These are phyloP conservation scores for Caenorhabditis drosophilae DNA, from an alignment of 2,888 invertebrate species.

Conservation along the genomic window DNA sequence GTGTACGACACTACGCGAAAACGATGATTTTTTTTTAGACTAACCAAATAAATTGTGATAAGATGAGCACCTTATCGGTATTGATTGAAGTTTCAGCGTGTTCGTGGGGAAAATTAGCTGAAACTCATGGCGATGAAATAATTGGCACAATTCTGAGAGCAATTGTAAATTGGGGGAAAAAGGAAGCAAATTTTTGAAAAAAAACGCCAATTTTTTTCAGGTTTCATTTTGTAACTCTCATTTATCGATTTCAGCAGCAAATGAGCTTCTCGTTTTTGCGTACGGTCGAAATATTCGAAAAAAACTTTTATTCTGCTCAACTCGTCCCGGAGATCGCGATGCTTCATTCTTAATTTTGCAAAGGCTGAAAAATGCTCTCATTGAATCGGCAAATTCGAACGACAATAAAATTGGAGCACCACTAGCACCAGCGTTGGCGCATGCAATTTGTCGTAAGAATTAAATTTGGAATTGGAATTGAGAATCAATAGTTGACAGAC, in stretches of 20 bases:
- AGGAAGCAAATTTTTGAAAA: too few species aligned
- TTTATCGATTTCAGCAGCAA: slow-evolving; percentile 40
- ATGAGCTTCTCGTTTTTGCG: slow-evolving; percentile 42
- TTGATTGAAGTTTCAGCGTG: slow-evolving; percentile 41
- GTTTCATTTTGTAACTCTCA: slow-evolving; percentile 47
- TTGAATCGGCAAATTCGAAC: slow-evolving; percentile 8
- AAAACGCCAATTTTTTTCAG: slow-evolving; percentile 23
- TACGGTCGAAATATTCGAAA: slow-evolving; percentile 36
- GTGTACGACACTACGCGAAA: too few species aligned
- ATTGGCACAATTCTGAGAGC: slow-evolving; percentile 35
- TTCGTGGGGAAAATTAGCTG: slow-evolving; percentile 45
- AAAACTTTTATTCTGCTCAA: slow-evolving; percentile 43
- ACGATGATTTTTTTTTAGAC: too few species aligned
- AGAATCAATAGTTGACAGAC: slow-evolving; percentile 24
- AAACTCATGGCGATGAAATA: slow-evolving; percentile 28
- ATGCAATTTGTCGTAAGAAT: slow-evolving; percentile 47
- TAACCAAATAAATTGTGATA: too few species aligned
- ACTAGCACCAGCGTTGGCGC: slow-evolving; percentile 42
- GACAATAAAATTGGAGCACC: slow-evolving; percentile 21
- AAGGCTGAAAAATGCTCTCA: slow-evolving; percentile 17
- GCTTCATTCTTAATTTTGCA: slow-evolving; percentile 28
- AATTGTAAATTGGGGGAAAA: slow-evolving; percentile 14
- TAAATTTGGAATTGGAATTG: slow-evolving; percentile 42
- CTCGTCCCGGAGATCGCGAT: slow-evolving; percentile 22
- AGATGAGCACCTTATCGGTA: slow-evolving; percentile 45